phyloP scores from a whole-genome alignment of 2,797 vertebrate species.

The Urocyon cinereoargenteus region DNA sequence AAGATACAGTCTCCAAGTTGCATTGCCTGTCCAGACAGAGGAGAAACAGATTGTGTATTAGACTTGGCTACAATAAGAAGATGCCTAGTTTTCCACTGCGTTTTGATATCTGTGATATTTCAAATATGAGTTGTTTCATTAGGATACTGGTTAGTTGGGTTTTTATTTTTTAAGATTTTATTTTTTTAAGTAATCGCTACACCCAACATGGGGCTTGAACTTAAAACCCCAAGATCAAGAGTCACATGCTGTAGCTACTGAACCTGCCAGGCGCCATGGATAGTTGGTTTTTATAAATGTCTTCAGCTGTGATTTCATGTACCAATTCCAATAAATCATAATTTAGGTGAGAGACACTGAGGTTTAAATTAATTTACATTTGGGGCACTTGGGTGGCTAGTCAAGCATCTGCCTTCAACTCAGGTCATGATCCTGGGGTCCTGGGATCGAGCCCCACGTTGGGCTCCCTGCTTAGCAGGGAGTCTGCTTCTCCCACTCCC shows the following conservation, averaged over 20 bases:
- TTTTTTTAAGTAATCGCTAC: not conserved
- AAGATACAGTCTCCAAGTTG: not conserved
- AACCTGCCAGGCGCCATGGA: not conserved
- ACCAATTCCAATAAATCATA: not conserved
- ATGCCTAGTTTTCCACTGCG: not conserved
- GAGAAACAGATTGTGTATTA: not conserved
- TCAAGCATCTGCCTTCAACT: too few species aligned
- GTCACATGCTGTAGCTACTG: not conserved
- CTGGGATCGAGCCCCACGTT: too few species aligned
- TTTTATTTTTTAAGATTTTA: not conserved
- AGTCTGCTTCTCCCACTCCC: too few species aligned
- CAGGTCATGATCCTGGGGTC: too few species aligned
- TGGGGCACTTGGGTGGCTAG: too few species aligned
- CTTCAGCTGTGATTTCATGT: not conserved
- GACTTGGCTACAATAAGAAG: not conserved
- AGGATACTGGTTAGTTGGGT: not conserved
- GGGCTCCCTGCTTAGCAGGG: too few species aligned
- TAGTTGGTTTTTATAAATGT: conserved; percentile 10
- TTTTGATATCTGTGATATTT: conserved; percentile 38
- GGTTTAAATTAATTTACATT: not conserved
- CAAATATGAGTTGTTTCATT: not conserved
- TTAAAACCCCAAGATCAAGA: not conserved
- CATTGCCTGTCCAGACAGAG: not conserved
- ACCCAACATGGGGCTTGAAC: not conserved
- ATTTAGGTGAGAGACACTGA: not conserved